Base-by-base conservation (phyloP, 2,888 invertebrate species). In the Sarcophaga carnaria region DNA sequence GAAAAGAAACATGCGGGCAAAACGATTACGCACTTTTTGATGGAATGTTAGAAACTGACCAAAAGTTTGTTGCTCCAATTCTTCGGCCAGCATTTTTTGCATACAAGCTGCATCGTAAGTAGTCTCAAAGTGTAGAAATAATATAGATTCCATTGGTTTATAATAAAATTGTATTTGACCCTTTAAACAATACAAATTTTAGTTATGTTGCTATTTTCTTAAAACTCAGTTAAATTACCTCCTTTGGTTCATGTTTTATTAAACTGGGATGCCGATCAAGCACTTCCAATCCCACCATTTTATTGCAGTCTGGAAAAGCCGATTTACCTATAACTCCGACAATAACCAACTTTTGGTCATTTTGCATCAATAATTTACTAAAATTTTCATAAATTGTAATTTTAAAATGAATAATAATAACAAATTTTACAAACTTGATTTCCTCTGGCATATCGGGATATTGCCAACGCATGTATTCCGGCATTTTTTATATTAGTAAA, bases 1-100 rank as follows among this genome's bases (percentile, higher is more conserved):
- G 85, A 97, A 94, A 3, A 97, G 94, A 78, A 98, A 94, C 64
- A 95, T 95, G 90, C 96, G 95, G 22, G 97, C 96, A 86, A 93
- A 93, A n/a, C 91, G 90, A 67, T 90, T 91, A 0, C 93, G 90
- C 27, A 92, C 88, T 47, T 89, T 89, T 54, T 92, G 92, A 80
- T 93, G 92, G 70, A 93, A 93, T 8, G 83, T 88, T 67, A 93
- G 90, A 72, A 93, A 91, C 54, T 91, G 90, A 3, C 91, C 88
- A 4, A 89, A 87, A 4, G 94, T 94, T 83, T 94, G 93, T 88
- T 95, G 78, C 6, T 88, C 85, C 63, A 89, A 78, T 20, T 89
- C 88, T 5, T 88, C 87, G 1, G 90, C 82, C 27, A 93, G 70
- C 77, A 91, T 86, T 47, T 92, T 88, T 20, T 90, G 87, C 89